Percentiles rank a stretch among this genome's conserved stretches.
Conservation (phyloP, 1,140 invertebrate species). For the Trissolcus basalis region DNA sequence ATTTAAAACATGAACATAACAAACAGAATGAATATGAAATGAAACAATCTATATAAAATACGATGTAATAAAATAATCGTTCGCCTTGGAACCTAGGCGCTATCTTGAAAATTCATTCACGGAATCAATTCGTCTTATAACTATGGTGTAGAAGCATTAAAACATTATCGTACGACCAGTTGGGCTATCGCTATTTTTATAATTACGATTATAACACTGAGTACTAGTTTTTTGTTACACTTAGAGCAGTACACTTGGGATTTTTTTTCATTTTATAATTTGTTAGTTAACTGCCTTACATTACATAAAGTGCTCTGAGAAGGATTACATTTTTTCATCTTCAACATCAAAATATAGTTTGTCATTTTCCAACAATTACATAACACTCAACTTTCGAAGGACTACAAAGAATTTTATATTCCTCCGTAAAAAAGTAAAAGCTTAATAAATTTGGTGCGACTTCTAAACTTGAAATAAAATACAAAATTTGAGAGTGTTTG, state of each 20-base stretch:
- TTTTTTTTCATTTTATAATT: background rate
- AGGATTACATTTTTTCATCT: too few relatives aligned
- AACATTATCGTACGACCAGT: slow-evolving; percentile 1
- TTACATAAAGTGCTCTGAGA: too few relatives aligned
- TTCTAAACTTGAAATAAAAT: background rate
- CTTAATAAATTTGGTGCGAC: too few relatives aligned
- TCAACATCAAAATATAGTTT: too few relatives aligned
- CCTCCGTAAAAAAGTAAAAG: too few relatives aligned
- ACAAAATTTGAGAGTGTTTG: background rate
- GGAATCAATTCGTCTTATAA: background rate
- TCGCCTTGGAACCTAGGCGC: background rate
- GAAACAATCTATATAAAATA: slow-evolving; percentile 7
- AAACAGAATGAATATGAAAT: background rate
- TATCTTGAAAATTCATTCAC: background rate
- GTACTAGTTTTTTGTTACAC: slow-evolving; percentile 1
- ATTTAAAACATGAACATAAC: background rate
- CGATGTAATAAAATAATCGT: slow-evolving; percentile 2
- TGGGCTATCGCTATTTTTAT: background rate
- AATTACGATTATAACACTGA: slow-evolving; percentile 1
- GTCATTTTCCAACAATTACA: too few relatives aligned
- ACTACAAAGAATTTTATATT: too few relatives aligned
- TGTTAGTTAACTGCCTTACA: background rate
- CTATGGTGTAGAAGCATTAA: background rate
- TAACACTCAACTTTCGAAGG: too few relatives aligned
- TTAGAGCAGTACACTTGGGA: background rate